phyloP scores from a whole-genome alignment of 2,113 vertebrate genomes.

The Laticauda colubrina region DNA sequence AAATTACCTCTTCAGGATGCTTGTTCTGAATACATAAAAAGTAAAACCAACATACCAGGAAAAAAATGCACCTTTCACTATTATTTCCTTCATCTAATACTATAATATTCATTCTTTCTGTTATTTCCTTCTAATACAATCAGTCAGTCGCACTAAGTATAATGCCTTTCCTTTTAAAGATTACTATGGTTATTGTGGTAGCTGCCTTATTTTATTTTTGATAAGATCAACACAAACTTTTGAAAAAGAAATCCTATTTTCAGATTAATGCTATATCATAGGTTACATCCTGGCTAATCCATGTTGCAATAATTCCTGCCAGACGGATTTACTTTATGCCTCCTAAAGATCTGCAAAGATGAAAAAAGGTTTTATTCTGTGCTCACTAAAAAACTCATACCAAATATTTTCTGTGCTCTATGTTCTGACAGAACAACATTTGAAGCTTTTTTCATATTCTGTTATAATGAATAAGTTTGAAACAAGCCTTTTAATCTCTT shows the following conservation, averaged over 20 bases:
- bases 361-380: neutral
- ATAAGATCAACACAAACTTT: neutral
- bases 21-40: neutral
- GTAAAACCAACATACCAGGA: neutral
- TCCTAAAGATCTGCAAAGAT: neutral
- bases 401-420: neutral
- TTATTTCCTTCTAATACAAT: neutral
- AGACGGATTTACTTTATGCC: neutral
- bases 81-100: neutral
- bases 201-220: neutral
- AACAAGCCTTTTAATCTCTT: neutral
- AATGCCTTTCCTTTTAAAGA: neutral
- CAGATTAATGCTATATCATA: neutral
- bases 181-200: neutral
- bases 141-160: neutral
- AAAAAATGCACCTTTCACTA: neutral
- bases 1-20: neutral
- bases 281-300: neutral
- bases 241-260: neutral
- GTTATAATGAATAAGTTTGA: neutral
- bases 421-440: neutral
- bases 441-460: neutral
- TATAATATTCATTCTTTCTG: neutral
- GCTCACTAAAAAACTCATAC: neutral
- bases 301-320: neutral